Conservation (phyloP, 2,888 invertebrate species). For the Megamerina dolium region DNA sequence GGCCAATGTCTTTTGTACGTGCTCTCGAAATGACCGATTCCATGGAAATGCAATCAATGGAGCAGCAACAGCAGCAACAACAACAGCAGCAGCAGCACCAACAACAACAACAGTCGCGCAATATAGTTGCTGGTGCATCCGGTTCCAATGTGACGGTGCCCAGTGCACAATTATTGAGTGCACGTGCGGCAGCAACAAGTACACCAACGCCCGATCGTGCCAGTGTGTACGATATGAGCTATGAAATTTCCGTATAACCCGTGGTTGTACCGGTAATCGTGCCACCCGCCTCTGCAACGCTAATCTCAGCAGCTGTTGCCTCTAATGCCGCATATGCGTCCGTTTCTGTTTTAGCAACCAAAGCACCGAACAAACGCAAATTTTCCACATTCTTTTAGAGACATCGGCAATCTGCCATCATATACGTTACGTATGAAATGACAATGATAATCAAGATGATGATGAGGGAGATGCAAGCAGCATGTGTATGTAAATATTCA, state of each 20-base stretch:
- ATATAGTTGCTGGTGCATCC: slow-evolving; percentile 1
- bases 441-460: too few species aligned
- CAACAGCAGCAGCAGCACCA: slow-evolving; percentile 29
- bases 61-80: slow-evolving; percentile 43
- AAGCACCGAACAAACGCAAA: slow-evolving; percentile 33
- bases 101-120: slow-evolving; percentile 24
- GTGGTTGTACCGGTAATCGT: slow-evolving; percentile 44
- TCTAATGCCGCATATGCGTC: slow-evolving; percentile 36
- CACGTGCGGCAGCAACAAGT: slow-evolving; percentile 50
- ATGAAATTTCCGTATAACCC: slow-evolving; percentile 88
- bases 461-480: too few species aligned
- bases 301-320: slow-evolving; percentile 13
- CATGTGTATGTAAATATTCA: too few species aligned
- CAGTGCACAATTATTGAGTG: slow-evolving; percentile 24
- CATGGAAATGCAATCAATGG: slow-evolving; percentile 66
- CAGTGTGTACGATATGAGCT: slow-evolving; percentile 91
- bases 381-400: slow-evolving; percentile 34
- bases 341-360: slow-evolving; percentile 31
- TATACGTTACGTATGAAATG: too few species aligned
- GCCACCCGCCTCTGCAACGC: slow-evolving; percentile 29
- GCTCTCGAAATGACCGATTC: slow-evolving; percentile 86
- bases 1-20: slow-evolving; percentile 84
- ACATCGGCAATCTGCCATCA: neutral
- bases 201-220: slow-evolving; percentile 74
- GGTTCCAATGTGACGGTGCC: slow-evolving; percentile 22